A percentile compares a stretch with the other conserved stretches of the same genome.
phyloP scores from a whole-genome alignment of 2,888 invertebrate species.

The Auanema sp. region DNA sequence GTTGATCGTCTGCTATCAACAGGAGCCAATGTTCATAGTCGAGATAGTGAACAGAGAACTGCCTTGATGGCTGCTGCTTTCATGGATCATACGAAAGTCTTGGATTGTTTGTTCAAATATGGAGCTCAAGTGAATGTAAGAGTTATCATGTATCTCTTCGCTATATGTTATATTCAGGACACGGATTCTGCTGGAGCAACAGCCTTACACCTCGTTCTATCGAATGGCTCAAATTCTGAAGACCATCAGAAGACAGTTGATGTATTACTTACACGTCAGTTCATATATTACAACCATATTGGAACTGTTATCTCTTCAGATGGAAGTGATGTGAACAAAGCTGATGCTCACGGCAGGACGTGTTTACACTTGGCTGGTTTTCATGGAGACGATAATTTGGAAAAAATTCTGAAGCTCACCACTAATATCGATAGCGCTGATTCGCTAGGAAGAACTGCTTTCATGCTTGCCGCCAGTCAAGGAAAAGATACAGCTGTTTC shows the following conservation, averaged over 20 bases:
- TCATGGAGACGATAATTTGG: conserved; percentile 71
- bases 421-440: conserved; percentile 29
- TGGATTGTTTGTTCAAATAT: conserved; percentile 35
- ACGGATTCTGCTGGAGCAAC: conserved; percentile 46
- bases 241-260: conserved; percentile 33
- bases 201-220: conserved; percentile 43
- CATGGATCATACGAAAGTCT: conserved; percentile 44
- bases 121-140: conserved; percentile 38
- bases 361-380: conserved; percentile 47
- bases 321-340: neutral
- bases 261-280: conserved; percentile 25
- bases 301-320: neutral
- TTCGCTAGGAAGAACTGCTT: conserved; percentile 40
- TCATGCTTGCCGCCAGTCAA: conserved; percentile 49
- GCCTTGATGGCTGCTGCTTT: conserved; percentile 50
- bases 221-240: conserved; percentile 40
- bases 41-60: conserved; percentile 41
- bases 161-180: conserved; percentile 13
- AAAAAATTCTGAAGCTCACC: conserved; percentile 27
- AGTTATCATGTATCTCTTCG: neutral
- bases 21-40: conserved; percentile 37
- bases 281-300: neutral
- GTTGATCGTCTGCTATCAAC: conserved; percentile 39
- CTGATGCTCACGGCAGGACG: conserved; percentile 48
- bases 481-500: conserved; percentile 38